phyloP scores from a whole-genome alignment of 37 sponge, comb jelly and placozoan species.

The Cliona cf. orientalis region DNA sequence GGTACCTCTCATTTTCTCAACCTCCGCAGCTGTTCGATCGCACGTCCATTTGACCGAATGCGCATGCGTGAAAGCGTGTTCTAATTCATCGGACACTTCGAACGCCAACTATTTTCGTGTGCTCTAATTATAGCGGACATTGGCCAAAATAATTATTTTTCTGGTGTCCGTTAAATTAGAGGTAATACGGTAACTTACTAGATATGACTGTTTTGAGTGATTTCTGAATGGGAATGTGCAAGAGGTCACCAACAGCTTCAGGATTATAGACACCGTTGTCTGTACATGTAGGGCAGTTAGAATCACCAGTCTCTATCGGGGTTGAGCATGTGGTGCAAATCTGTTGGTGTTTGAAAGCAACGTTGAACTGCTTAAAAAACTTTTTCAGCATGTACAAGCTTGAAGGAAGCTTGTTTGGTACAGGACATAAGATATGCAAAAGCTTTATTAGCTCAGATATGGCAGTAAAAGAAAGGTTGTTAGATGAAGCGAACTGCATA shows the following conservation, averaged over 20 bases:
- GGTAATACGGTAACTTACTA: too few species aligned
- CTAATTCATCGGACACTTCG: too few species aligned
- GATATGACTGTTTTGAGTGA: neutral
- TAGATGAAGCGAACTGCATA: neutral
- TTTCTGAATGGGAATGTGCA: slow-evolving; percentile 1
- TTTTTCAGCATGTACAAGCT: neutral
- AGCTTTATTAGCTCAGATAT: slow-evolving; percentile 3
- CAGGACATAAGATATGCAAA: neutral
- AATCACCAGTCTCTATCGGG: neutral
- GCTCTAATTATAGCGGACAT: too few species aligned
- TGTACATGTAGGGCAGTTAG: neutral
- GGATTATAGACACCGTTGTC: neutral
- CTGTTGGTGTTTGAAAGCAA: neutral
- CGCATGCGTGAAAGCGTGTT: too few species aligned
- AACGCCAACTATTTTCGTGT: too few species aligned
- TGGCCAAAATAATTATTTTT: too few species aligned
- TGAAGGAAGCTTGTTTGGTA: neutral
- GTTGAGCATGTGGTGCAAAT: neutral
- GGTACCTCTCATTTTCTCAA: too few species aligned
- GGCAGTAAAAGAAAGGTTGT: neutral
- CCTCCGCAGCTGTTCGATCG: too few species aligned
- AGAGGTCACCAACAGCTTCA: too few species aligned
- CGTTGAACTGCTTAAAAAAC: neutral
- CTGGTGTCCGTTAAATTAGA: too few species aligned
- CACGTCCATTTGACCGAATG: too few species aligned